These are phyloP conservation scores for Lanius collurio DNA, from an alignment of 2,113 vertebrate species.

Conservation along the genomic window DNA sequence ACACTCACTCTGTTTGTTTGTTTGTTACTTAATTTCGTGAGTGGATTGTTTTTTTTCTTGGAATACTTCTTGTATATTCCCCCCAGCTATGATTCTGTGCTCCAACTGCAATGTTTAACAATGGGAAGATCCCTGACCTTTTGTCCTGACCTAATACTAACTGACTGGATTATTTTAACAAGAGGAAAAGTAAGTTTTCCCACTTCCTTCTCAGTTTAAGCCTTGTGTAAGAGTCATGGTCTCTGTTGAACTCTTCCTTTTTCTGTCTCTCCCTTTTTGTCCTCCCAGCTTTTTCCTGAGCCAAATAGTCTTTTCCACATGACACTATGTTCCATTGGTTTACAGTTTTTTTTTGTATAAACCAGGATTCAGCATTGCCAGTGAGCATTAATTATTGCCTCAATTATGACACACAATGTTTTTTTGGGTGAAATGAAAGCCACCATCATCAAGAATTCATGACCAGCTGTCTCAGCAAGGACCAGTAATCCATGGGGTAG, in stretches of 20 bases:
- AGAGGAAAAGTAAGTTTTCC: constrained; percentile 41
- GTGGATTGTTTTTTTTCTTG: not conserved
- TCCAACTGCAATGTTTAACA: constrained; percentile 15
- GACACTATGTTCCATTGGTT: not conserved
- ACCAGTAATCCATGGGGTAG: not conserved
- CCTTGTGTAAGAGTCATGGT: not conserved
- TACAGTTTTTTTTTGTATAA: constrained; percentile 15
- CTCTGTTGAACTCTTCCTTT: not conserved
- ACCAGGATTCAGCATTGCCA: not conserved
- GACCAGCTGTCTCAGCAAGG: not conserved
- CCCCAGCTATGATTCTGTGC: not conserved
- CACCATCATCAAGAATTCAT: not conserved
- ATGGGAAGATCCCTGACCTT: constrained; percentile 29
- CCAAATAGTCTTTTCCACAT: not conserved
- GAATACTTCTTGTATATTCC: not conserved
- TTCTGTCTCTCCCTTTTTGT: not conserved
- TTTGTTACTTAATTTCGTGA: not conserved
- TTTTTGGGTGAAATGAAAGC: constrained; percentile 9
- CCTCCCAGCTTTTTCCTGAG: not conserved
- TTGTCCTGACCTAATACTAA: constrained; percentile 34
- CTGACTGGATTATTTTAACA: constrained; percentile 26
- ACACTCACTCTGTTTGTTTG: not conserved
- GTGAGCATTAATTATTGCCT: constrained; percentile 11
- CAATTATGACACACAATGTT: not conserved
- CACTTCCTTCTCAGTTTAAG: constrained; percentile 17